Conservation (phyloP, 2,797 vertebrate species). For the Enteromius argenteus region DNA sequence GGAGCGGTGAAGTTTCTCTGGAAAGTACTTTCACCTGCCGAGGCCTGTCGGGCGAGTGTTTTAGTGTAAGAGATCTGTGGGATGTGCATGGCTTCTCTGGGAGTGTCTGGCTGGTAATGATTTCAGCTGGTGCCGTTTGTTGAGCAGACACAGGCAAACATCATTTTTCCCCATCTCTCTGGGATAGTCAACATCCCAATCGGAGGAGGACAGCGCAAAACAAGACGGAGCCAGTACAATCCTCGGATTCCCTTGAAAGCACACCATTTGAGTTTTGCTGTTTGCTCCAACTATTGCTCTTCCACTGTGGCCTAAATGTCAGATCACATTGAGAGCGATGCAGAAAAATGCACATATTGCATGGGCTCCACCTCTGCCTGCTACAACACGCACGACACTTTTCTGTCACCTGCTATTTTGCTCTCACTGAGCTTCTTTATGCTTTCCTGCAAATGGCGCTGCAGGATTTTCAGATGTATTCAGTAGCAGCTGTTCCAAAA, state of each 20-base stretch:
- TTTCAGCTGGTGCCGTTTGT: constrained; percentile 52
- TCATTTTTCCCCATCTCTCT: constrained; percentile 41
- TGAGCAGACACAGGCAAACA: constrained; percentile 45
- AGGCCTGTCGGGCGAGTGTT: constrained; percentile 54
- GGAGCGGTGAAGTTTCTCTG: constrained; percentile 19
- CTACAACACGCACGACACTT: constrained; percentile 29
- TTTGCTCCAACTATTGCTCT: background rate
- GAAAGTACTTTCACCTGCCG: constrained; percentile 52
- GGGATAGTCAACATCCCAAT: constrained; percentile 32
- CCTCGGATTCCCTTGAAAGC: constrained; percentile 37
- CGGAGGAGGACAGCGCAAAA: constrained; percentile 16
- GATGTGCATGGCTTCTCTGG: constrained; percentile 34
- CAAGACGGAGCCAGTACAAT: background rate
- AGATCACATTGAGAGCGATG: background rate
- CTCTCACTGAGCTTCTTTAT: constrained; percentile 27
- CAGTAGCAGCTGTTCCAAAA: constrained; percentile 32
- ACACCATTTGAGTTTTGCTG: constrained; percentile 35
- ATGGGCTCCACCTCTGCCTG: background rate
- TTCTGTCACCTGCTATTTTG: constrained; percentile 38
- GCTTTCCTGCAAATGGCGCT: constrained; percentile 34
- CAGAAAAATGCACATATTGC: constrained; percentile 16
- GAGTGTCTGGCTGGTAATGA: constrained; percentile 55
- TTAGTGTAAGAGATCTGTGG: constrained; percentile 32
- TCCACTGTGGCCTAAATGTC: constrained; percentile 6
- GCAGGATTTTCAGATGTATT: constrained; percentile 32